Base-by-base conservation (phyloP, 2,888 invertebrate genomes). In the Clivina fossor region DNA sequence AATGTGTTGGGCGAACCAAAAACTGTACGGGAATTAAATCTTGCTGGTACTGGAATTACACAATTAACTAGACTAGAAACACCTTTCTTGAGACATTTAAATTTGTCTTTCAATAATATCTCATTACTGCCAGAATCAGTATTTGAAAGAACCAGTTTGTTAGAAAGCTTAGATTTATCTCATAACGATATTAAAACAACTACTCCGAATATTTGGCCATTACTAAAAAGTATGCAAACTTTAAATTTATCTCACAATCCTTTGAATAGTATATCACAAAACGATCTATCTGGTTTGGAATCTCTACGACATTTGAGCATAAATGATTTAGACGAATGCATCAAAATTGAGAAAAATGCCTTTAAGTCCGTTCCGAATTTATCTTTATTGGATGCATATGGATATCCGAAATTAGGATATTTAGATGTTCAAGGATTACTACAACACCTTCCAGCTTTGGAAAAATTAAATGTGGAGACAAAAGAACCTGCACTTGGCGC, bases 1-100 rank as follows among this genome's bases (percentile, higher is more conserved):
- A 88, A 87, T 67, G 82, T 94, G 50, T 72, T 94, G 1, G 88
- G 87, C 20, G 93, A 93, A 69, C 93, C 93, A 0, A 94, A 93
- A 75, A 91, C 93, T 0, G 86, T 91, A 0, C 76, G 91, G 33
- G 84, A 85, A 55, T 74, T 94, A 9, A 91, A 90, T 71, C 75
- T 94, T 47, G 91, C 92, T 0, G 85, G 86, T 7, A 90, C 90
- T 2, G 88, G 88, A 8, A 85, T 93, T 24, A 79, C 75, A 57
- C 72, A 75, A 5, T 76, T 90, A 0, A 80, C 81, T 0, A 81
- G 85, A 56, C 70, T 91, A 20, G 90, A 94, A 74, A 92, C 91
- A 4, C 93, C 93, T 1, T 94, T 93, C 68, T 75, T 94, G 47
- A 83, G 85, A 61, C 76, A 77, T 56, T 74, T 94, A 19, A 92